Percentiles rank a stretch among this genome's conserved stretches.
phyloP scores from a whole-genome alignment of 2,797 vertebrate species.

The Lepilemur septentrionalis region DNA sequence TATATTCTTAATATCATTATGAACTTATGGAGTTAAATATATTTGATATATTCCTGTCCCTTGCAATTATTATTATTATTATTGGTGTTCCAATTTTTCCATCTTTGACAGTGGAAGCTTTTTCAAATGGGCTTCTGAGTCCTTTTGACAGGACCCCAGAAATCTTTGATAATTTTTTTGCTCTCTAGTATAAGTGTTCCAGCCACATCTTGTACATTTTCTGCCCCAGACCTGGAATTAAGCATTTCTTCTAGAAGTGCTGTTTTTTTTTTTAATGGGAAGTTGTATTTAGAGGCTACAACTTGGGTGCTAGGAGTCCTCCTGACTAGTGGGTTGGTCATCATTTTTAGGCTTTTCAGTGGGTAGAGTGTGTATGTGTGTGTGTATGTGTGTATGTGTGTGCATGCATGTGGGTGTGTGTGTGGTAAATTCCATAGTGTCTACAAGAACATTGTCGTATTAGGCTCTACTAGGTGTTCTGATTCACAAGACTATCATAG shows the following conservation, averaged over 20 bases:
- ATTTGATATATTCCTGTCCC: neutral
- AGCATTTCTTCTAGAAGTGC: neutral
- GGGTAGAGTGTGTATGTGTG: neutral
- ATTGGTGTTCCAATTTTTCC: neutral
- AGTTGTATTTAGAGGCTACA: neutral
- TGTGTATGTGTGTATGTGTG: neutral
- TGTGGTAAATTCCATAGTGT: neutral
- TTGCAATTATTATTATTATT: neutral
- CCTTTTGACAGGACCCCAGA: neutral
- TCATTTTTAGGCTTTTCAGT: neutral
- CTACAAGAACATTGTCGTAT: neutral
- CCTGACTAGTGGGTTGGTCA: neutral
- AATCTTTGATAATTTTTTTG: neutral
- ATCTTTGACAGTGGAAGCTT: neutral
- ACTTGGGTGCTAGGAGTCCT: neutral
- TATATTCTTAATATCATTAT: constrained; percentile 27
- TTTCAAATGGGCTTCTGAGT: neutral
- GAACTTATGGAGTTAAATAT: neutral
- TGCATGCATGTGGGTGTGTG: neutral
- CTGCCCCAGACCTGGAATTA: neutral
- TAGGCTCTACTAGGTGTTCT: neutral
- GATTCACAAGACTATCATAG: neutral
- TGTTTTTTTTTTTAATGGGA: neutral
- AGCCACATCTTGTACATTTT: neutral
- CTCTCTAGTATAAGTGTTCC: neutral